A percentile compares a stretch with the other conserved stretches of the same genome.
Evolutionary conservation across 1,140 invertebrate genomes (phyloP).

Genomic region (Zaprionus kolodkinae): DNA sequence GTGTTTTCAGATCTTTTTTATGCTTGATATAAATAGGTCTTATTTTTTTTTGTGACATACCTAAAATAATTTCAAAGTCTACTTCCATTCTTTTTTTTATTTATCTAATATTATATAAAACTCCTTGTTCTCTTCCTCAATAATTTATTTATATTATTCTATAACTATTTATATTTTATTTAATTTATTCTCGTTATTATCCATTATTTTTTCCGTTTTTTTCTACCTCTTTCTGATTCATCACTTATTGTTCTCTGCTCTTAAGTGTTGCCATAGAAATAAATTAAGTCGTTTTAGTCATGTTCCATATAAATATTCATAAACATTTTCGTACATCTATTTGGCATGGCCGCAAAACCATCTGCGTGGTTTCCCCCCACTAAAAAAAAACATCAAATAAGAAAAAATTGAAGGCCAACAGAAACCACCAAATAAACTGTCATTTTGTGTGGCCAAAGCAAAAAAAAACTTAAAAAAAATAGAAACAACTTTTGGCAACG

Average conservation of each 20-base stretch:
- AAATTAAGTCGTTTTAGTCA: not conserved
- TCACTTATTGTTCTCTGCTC: not conserved
- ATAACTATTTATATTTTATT: too few relatives aligned
- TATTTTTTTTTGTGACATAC: too few relatives aligned
- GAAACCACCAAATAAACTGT: slow-evolving; percentile 65
- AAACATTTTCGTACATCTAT: slow-evolving; percentile 18
- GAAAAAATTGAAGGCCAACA: slow-evolving; percentile 30
- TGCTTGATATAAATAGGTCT: too few relatives aligned
- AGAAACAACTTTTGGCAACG: not conserved
- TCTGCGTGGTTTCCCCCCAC: slow-evolving; percentile 45
- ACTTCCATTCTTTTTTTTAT: too few relatives aligned
- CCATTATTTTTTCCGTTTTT: not conserved
- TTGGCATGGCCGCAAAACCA: slow-evolving; percentile 51
- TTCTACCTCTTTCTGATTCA: not conserved
- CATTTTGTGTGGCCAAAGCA: slow-evolving; percentile 40
- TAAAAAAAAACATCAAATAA: not conserved
- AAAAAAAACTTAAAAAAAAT: slow-evolving; percentile 16
- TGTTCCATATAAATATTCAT: slow-evolving; percentile 6
- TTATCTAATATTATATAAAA: too few relatives aligned
- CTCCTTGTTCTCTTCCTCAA: too few relatives aligned
- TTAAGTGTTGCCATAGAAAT: not conserved
- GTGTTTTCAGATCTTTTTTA: too few relatives aligned
- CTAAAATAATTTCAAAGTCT: too few relatives aligned
- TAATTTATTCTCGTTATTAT: not conserved
- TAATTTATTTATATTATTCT: too few relatives aligned